Percentiles rank a stretch among this genome's conserved stretches.
phyloP scores from a whole-genome alignment of 2,888 invertebrate species.

The Leptura quadrifasciata region DNA sequence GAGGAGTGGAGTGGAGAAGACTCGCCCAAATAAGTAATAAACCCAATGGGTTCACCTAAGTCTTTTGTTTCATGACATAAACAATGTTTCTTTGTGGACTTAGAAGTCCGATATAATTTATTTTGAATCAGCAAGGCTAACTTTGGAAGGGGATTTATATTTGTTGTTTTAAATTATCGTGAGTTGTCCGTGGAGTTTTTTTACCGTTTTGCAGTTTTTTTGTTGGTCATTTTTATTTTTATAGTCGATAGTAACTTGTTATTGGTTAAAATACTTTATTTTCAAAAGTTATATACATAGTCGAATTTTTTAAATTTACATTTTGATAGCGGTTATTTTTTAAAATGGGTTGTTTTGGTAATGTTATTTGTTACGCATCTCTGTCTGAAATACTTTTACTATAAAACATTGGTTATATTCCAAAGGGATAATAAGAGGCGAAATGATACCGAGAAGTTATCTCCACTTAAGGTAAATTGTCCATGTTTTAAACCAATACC shows the following conservation, averaged over 20 bases:
- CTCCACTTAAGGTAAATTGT: not conserved
- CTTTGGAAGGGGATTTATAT: not conserved
- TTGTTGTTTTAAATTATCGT: conserved; percentile 8
- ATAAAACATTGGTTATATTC: not conserved
- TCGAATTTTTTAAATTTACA: not conserved
- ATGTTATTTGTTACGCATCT: not conserved
- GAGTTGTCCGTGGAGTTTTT: not conserved
- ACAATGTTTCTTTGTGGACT: conserved; percentile 16
- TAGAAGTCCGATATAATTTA: conserved; percentile 7
- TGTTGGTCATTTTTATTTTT: conserved; percentile 4
- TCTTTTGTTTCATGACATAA: conserved; percentile 19
- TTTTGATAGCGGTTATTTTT: not conserved
- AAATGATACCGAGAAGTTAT: not conserved
- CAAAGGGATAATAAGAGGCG: not conserved
- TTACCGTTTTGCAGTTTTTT: not conserved
- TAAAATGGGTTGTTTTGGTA: not conserved
- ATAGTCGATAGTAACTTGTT: not conserved
- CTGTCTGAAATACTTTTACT: not conserved
- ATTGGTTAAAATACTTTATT: not conserved
- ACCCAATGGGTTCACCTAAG: conserved; percentile 71
- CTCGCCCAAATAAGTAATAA: conserved; percentile 67
- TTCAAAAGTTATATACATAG: no score
- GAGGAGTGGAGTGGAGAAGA: conserved; percentile 81
- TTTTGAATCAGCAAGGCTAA: conserved; percentile 16
- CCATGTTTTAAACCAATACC: not conserved